Percentiles rank a stretch among this genome's conserved stretches.
Conservation (phyloP, 2,797 vertebrate species). For the Florisuga fusca region DNA sequence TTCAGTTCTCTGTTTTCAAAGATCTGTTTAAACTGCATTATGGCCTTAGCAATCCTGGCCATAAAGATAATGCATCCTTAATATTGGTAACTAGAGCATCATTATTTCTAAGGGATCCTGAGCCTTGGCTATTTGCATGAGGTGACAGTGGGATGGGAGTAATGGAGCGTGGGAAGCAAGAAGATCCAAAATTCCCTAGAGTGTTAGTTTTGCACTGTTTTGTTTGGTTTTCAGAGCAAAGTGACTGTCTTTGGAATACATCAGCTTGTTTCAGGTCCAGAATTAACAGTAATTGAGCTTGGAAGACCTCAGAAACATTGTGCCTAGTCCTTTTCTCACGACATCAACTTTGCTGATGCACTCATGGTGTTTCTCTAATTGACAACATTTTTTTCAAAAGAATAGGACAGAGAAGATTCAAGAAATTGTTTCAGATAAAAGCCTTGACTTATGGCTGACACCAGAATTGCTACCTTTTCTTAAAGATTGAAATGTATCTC, state of each 20-base stretch:
- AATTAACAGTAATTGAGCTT: neutral
- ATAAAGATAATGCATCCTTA: neutral
- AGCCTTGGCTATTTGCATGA: neutral
- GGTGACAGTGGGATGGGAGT: neutral
- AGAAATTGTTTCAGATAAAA: neutral
- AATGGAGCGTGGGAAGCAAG: slow-evolving; percentile 23
- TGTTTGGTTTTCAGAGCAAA: slow-evolving; percentile 10
- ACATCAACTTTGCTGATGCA: neutral
- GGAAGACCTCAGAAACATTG: neutral
- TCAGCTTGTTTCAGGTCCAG: neutral
- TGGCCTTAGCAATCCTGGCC: neutral
- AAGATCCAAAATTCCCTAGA: neutral
- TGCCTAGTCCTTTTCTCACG: neutral
- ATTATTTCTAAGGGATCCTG: neutral
- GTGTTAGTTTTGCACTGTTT: neutral
- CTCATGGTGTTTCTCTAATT: neutral
- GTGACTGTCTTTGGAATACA: neutral
- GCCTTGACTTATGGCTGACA: neutral
- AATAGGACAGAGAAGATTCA: neutral
- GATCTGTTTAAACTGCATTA: neutral
- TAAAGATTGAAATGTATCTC: neutral
- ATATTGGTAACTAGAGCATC: neutral
- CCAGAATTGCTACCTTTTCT: neutral
- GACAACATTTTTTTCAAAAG: neutral
- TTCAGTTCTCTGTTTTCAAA: neutral